phyloP scores from a whole-genome alignment of 1,140 invertebrate species.

The Tribolium madens region DNA sequence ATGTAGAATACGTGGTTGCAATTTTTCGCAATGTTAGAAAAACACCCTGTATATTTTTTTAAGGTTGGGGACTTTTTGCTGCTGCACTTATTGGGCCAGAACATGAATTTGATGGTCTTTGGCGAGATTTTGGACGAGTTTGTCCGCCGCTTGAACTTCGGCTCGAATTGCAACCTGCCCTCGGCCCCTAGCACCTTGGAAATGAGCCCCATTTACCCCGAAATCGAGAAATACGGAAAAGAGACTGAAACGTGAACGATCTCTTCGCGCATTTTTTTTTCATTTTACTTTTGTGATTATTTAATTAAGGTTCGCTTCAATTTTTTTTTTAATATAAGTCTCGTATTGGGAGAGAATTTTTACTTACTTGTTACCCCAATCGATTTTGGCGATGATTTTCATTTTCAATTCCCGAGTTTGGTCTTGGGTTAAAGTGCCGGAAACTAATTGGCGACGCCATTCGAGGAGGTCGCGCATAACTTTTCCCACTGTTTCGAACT shows the following conservation, averaged over 20 bases:
- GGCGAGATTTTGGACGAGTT: conserved; percentile 78
- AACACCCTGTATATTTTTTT: no score
- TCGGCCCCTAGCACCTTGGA: conserved; percentile 86
- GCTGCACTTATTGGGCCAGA: conserved; percentile 85
- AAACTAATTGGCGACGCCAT: conserved; percentile 84
- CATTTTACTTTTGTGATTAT: conserved; percentile 11
- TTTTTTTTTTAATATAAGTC: conserved; percentile 22
- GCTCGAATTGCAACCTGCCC: conserved; percentile 77
- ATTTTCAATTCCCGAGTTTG: conserved; percentile 87
- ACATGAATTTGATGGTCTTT: conserved; percentile 84
- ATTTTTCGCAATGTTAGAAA: no score
- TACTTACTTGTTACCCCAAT: conserved; percentile 95
- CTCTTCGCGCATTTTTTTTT: neutral
- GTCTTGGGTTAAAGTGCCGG: conserved; percentile 89
- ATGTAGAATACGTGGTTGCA: no score
- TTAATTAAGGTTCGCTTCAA: neutral
- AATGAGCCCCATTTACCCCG: conserved; percentile 86
- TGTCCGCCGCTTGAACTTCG: conserved; percentile 74
- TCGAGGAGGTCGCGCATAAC: conserved; percentile 92
- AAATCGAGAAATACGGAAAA: conserved; percentile 80
- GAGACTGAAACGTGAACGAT: conserved; percentile 80
- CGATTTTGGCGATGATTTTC: conserved; percentile 90
- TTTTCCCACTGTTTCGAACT: conserved; percentile 84
- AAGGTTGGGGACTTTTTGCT: conserved; percentile 89
- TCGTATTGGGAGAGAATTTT: neutral